Base-by-base conservation (phyloP, 1,140 invertebrate genomes). In the Planococcus citri region DNA sequence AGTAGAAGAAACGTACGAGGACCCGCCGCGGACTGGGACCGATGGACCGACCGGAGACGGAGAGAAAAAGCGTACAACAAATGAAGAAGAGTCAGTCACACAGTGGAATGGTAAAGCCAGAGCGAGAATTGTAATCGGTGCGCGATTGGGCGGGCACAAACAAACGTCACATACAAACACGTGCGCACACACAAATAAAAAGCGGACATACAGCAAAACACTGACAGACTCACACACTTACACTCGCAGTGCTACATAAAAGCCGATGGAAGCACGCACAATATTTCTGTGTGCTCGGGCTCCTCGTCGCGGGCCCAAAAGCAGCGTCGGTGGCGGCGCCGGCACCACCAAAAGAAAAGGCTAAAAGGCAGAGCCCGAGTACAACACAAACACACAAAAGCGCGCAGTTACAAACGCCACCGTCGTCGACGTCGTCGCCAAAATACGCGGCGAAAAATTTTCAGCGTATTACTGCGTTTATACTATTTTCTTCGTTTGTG, bases 71-170 rank as follows among this genome's bases (percentile, higher is more conserved):
- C 41, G 41, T 64, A 64, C 60, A n/a, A n/a, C n/a, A 64, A 64
- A 64, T 27, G 60, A 64, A 64, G 60, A 64, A 24, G 60, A 64
- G 60, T 64, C 60, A 64, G 60, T 64, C 60, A 64, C 60, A 64
- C 60, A 25, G 60, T 27, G 10, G 60, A 64, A 25, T 64, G 60
- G 60, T 64, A 64, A n/a, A 64, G 25, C 24, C 10, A 64, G 60
- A 64, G 60, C 21, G 20, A 64, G 60, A 64, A 64, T 64, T 64
- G 60, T 64, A 64, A 64, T 64, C 25, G 60, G 60, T 64, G 60
- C 60, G 60, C 60, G 22, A 64, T 64, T 64, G 60, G 60, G 60
- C 60, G 60, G 60, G 60, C 60, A 64, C 60, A 64, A 64, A 64
- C 60, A 64, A 64, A 25, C 41, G 41, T 51, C 41, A 51, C 41